Base-by-base conservation (phyloP, 2,113 vertebrate species). In the Upupa epops region DNA sequence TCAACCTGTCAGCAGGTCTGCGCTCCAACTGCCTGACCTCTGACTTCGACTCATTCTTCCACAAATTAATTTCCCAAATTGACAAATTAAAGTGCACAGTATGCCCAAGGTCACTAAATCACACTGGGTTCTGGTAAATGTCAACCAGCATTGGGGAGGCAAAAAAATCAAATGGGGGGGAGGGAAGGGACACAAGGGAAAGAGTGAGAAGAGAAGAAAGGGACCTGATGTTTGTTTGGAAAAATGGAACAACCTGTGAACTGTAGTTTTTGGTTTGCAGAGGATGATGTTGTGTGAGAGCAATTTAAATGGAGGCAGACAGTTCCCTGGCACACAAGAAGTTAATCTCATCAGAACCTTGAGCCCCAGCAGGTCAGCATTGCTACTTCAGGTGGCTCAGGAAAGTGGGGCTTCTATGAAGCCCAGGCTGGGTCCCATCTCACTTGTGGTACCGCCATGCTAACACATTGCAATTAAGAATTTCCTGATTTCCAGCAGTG, bases 1-100 rank as follows among this genome's bases (percentile, higher is more conserved):
- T 97, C 96, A 96, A 96, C 97, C 97, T 97, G 93, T 97, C 98
- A 97, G 97, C 97, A 97, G 97, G 96, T 96, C 96, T 94, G 97
- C 93, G 91, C 97, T 97, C 97, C 96, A 97, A 96, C 96, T 71
- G 97, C 96, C 97, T 97, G 97, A 98, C 98, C 97, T 97, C 97
- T 97, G 97, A 97, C 97, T 97, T 96, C 69, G 7, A 77, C 97
- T 97, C 97, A 96, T 97, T 98, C 97, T 97, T 97, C 95, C 96
- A 97, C 97, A 98, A 98, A 98, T 98, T 97, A 98, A 98, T 97
- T 97, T 97, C 97, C 96, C 96, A 96, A 97, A 97, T 94, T 97
- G 97, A 97, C 98, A 97, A 97, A 97, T 96, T 96, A 96, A 96
- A 97, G 96, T 95, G 95, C 97, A 93, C 88, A 74, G 96, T 94